Percentiles rank a stretch among this genome's conserved stretches.
These are phyloP conservation scores for Papilio glaucus DNA, from an alignment of 1,140 invertebrate species.

Conservation along the genomic window DNA sequence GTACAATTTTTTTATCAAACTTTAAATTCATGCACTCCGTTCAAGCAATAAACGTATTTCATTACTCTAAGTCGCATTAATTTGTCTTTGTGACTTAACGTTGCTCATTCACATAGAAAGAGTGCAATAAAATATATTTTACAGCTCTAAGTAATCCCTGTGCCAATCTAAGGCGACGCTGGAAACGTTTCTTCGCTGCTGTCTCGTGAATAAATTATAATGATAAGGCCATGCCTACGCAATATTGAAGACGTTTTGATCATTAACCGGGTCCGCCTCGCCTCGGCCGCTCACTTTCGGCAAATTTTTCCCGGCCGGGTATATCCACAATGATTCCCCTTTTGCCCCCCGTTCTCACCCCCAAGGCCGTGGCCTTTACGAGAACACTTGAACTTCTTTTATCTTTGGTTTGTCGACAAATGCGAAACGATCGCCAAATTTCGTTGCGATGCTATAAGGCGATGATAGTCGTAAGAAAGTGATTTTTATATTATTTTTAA, in stretches of 20 bases:
- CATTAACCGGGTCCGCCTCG: conserved; percentile 62
- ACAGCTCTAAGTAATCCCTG: conserved; percentile 34
- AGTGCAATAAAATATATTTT: conserved; percentile 38
- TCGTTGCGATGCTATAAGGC: background rate
- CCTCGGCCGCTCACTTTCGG: conserved; percentile 52
- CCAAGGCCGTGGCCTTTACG: conserved; percentile 55
- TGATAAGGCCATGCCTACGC: conserved; percentile 73
- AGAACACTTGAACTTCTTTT: conserved; percentile 74
- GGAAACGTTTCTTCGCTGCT: conserved; percentile 51
- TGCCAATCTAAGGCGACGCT: conserved; percentile 34
- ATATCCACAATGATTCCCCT: conserved; percentile 56
- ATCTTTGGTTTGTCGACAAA: conserved; percentile 65
- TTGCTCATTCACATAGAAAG: background rate
- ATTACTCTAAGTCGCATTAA: conserved; percentile 16
- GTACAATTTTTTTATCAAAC: too few species aligned
- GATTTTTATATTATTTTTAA: background rate
- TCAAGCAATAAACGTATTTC: background rate
- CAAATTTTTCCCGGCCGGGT: conserved; percentile 63
- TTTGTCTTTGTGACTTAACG: conserved; percentile 22
- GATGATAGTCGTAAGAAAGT: background rate
- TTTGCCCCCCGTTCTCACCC: conserved; percentile 52
- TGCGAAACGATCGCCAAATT: conserved; percentile 44
- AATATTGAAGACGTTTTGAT: conserved; percentile 79
- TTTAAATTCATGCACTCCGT: background rate
- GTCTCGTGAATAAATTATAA: conserved; percentile 79